Evolutionary conservation across 2,888 invertebrate species (phyloP).

Genomic region (Caenorhabditis doughertyi): DNA sequence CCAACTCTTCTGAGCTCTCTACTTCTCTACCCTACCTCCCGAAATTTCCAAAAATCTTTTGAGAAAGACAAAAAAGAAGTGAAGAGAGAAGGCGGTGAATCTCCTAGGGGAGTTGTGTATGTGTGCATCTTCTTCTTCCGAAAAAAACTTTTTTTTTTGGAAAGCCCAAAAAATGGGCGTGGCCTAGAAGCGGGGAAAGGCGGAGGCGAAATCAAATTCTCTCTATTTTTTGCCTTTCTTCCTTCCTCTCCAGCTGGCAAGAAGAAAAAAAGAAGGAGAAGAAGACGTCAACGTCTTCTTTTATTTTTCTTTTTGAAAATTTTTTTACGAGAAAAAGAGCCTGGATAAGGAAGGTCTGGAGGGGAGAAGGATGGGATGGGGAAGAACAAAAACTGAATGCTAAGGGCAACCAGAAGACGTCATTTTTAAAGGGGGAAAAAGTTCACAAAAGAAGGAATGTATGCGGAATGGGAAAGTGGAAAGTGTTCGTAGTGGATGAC

Average conservation of each 20-base stretch:
- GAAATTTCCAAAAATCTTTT: neutral
- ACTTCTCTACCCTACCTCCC: neutral
- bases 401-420: constrained; percentile 17
- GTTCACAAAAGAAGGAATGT: neutral
- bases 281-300: constrained; percentile 36
- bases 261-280: no score
- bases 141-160: constrained; percentile 2
- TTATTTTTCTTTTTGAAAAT: constrained; percentile 29
- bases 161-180: constrained; percentile 28
- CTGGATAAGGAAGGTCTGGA: neutral
- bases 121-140: neutral
- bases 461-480: neutral
- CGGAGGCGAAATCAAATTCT: constrained; percentile 48
- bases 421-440: constrained; percentile 12
- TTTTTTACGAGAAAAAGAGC: constrained; percentile 15
- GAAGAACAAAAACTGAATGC: neutral
- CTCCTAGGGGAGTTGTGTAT: constrained; percentile 21
- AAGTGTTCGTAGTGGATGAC: constrained; percentile 20
- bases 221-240: neutral
- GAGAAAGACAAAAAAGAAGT: constrained; percentile 14
- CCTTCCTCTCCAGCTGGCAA: constrained; percentile 6
- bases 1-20: no score
- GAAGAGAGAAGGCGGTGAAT: neutral
- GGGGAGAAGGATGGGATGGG: neutral
- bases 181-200: constrained; percentile 15